Conservation (phyloP, 1,140 invertebrate species). For the Microplitis demolitor region DNA sequence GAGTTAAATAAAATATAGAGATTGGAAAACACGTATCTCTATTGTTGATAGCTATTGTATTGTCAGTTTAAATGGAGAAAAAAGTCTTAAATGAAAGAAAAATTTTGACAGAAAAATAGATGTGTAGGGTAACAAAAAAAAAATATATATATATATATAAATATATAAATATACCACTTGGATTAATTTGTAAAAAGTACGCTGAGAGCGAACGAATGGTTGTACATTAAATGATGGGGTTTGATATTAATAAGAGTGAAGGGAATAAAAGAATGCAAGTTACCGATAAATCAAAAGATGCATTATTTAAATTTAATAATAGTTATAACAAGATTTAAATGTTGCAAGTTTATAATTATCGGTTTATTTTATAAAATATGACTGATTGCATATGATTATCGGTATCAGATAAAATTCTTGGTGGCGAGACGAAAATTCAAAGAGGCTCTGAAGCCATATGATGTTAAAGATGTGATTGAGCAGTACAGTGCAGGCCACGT, state of each 20-base stretch:
- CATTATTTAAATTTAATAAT: too few relatives aligned
- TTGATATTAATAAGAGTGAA: neutral
- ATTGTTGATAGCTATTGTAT: neutral
- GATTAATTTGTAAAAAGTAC: neutral
- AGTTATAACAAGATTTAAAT: too few relatives aligned
- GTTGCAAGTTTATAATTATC: too few relatives aligned
- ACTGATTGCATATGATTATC: conserved; percentile 26
- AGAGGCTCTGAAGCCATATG: conserved; percentile 94
- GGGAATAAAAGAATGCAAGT: too few relatives aligned
- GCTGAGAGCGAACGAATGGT: conserved; percentile 27
- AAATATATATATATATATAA: neutral
- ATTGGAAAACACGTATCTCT: too few relatives aligned
- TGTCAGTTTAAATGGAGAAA: neutral
- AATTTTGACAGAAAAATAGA: neutral
- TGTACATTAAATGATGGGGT: neutral
- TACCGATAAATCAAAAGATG: too few relatives aligned
- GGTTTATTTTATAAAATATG: neutral
- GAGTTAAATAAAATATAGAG: too few relatives aligned
- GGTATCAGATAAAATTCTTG: conserved; percentile 87
- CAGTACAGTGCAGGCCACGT: conserved; percentile 95
- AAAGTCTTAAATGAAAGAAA: neutral
- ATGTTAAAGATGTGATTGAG: conserved; percentile 97
- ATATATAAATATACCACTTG: neutral
- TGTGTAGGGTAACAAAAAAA: neutral
- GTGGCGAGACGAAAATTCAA: conserved; percentile 93